Conservation (phyloP, 2,113 vertebrate species). For the Euleptes europaea region DNA sequence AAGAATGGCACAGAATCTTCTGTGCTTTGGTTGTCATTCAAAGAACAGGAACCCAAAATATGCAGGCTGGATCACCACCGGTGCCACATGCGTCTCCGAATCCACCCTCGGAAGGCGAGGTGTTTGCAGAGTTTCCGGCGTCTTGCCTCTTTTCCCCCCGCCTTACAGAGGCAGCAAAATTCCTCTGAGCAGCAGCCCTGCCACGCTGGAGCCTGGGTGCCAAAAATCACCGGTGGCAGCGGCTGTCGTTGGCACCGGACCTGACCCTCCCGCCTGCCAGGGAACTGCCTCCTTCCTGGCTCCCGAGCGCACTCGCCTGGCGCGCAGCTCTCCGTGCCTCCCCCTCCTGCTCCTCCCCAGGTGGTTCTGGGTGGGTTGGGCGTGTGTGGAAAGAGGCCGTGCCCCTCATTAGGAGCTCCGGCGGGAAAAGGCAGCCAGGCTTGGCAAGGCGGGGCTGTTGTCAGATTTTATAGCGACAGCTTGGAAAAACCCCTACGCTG, state of each 20-base stretch:
- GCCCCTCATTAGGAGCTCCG: not conserved
- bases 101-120: not conserved
- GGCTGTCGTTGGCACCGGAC: not conserved
- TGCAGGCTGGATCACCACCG: too few relatives aligned
- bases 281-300: not conserved
- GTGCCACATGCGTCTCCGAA: too few relatives aligned
- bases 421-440: rapidly evolving
- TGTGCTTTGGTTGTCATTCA: too few relatives aligned
- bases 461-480: not conserved
- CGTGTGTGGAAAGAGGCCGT: not conserved
- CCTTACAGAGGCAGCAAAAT: too few relatives aligned
- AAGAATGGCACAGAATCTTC: too few relatives aligned
- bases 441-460: not conserved
- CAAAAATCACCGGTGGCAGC: not conserved
- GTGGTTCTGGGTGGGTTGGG: not conserved
- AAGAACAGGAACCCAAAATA: too few relatives aligned
- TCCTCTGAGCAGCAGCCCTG: not conserved
- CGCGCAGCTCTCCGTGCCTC: not conserved
- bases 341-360: not conserved
- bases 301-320: not conserved
- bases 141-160: not conserved
- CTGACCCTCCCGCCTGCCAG: not conserved
- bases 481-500: not conserved
- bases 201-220: rapidly evolving
- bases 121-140: not conserved